phyloP scores from a whole-genome alignment of 2,113 vertebrate genomes.

The Stegastes partitus region DNA sequence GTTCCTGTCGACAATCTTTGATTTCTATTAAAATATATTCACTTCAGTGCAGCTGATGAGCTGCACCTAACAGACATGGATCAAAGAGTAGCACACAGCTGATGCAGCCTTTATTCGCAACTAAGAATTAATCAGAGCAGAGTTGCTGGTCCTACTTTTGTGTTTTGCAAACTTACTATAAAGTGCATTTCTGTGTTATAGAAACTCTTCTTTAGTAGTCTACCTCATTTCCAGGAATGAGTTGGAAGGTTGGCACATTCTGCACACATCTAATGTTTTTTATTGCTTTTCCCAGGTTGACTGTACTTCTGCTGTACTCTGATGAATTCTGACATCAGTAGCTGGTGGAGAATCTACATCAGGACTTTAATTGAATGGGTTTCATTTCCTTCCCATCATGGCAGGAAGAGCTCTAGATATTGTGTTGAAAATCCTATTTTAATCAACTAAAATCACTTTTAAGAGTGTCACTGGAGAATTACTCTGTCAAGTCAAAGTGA shows the following conservation, averaged over 20 bases:
- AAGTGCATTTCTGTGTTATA: neutral
- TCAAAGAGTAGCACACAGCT: constrained; percentile 23
- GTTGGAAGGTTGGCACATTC: neutral
- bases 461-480: constrained; percentile 19
- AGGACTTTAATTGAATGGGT: constrained; percentile 3
- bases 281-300: neutral
- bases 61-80: constrained; percentile 6
- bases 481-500: constrained; percentile 16
- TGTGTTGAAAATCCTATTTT: constrained; percentile 5
- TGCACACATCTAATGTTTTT: neutral
- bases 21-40: constrained; percentile 35
- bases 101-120: constrained; percentile 2
- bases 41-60: constrained; percentile 10
- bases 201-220: neutral
- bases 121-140: neutral
- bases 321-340: neutral
- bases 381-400: constrained; percentile 8
- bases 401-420: constrained; percentile 3
- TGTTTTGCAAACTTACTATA: neutral
- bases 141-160: neutral
- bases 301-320: constrained; percentile 4
- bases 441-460: constrained; percentile 38
- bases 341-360: neutral
- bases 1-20: constrained; percentile 29
- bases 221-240: neutral